These are phyloP conservation scores for Sepiola atlantica DNA, from an alignment of 2,888 invertebrate species.

Conservation along the genomic window DNA sequence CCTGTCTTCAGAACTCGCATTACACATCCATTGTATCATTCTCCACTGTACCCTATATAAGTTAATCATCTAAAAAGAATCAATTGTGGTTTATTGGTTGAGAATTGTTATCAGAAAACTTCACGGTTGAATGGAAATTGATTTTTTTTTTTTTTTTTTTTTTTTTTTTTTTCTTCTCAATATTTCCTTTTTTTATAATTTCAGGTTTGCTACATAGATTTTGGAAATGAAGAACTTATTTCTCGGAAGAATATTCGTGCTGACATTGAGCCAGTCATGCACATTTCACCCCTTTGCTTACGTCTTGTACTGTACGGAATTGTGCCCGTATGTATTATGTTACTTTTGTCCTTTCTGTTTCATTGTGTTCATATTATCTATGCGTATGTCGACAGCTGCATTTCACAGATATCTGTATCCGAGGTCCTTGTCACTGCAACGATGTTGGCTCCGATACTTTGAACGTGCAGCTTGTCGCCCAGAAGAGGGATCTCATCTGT, in stretches of 20 bases:
- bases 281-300: constrained; percentile 82
- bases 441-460: no score
- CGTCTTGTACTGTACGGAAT: constrained; percentile 80
- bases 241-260: constrained; percentile 75
- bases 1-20: no score
- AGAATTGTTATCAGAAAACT: no score
- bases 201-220: constrained; percentile 85
- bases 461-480: no score
- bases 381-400: neutral
- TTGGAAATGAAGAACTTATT: constrained; percentile 85
- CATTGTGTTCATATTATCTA: neutral
- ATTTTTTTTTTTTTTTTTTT: no score
- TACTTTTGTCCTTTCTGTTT: neutral
- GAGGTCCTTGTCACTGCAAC: no score
- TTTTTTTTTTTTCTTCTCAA: neutral
- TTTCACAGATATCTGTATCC: no score
- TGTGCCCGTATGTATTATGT: constrained; percentile 75
- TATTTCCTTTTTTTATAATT: constrained; percentile 51
- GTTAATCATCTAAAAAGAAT: neutral
- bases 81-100: no score
- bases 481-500: no score
- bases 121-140: no score
- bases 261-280: constrained; percentile 75
- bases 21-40: no score
- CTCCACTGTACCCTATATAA: no score